Percentiles rank a stretch among this genome's conserved stretches.
phyloP scores from a whole-genome alignment of 2,797 vertebrate species.

The Lophotriccus pileatus region DNA sequence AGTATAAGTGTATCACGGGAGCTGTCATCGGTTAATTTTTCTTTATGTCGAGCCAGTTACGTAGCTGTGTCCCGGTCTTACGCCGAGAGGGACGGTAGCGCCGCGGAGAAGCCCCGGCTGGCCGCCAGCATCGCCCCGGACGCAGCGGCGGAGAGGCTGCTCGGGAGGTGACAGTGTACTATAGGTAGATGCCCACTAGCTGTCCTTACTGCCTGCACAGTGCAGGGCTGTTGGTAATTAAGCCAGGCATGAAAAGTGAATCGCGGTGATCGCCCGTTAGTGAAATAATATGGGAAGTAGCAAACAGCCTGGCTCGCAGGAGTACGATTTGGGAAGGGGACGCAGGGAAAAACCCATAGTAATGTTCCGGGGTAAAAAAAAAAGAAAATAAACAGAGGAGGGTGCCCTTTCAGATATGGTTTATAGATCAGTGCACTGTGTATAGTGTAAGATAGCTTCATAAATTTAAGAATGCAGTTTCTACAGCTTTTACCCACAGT shows the following conservation, averaged over 20 bases:
- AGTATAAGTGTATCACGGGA: slow-evolving; percentile 5
- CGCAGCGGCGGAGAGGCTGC: slow-evolving; percentile 25
- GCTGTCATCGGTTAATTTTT: slow-evolving; percentile 55
- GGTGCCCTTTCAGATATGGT: background rate
- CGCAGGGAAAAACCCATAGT: background rate
- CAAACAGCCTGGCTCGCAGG: background rate
- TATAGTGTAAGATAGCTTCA: background rate
- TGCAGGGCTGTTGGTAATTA: slow-evolving; percentile 65
- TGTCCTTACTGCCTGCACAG: slow-evolving; percentile 71
- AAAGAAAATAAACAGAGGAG: slow-evolving; percentile 52
- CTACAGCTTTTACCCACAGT: slow-evolving; percentile 56
- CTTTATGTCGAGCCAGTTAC: slow-evolving; percentile 57
- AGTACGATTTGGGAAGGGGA: background rate
- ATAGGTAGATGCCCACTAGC: slow-evolving; percentile 73
- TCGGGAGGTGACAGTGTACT: slow-evolving; percentile 59
- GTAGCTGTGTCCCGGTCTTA: slow-evolving; percentile 10
- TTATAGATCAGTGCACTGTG: background rate
- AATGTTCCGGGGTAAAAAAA: background rate
- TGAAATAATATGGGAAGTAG: background rate
- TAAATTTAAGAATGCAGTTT: background rate
- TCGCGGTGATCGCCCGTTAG: background rate
- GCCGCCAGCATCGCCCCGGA: slow-evolving; percentile 3
- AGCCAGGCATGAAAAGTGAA: slow-evolving; percentile 60
- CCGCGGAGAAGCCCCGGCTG: background rate
- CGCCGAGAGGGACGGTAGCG: slow-evolving; percentile 18